phyloP scores from a whole-genome alignment of 1,140 invertebrate species.

The Diachasmimorpha longicaudata region DNA sequence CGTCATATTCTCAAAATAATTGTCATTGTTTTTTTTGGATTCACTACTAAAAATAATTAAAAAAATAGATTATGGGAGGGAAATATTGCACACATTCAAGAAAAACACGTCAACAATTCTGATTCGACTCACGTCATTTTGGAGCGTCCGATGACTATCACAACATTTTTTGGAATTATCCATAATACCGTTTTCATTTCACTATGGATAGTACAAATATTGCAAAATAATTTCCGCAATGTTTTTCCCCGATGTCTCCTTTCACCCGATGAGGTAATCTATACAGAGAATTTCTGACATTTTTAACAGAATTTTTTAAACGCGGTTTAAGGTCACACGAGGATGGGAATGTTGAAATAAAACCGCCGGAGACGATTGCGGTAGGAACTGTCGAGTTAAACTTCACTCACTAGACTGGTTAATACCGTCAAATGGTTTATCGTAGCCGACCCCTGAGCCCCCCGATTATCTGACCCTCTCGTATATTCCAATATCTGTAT shows the following conservation, averaged over 20 bases:
- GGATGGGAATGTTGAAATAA: not conserved
- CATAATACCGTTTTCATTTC: not conserved
- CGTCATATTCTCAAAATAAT: too few relatives aligned
- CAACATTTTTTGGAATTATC: not conserved
- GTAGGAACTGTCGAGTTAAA: not conserved
- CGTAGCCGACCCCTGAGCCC: not conserved
- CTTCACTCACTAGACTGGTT: not conserved
- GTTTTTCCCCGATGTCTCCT: too few relatives aligned
- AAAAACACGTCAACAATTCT: not conserved
- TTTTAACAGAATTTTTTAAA: too few relatives aligned
- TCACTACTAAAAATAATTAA: too few relatives aligned
- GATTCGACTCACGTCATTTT: not conserved
- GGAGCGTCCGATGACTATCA: not conserved
- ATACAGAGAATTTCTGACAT: too few relatives aligned
- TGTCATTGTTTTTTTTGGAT: too few relatives aligned
- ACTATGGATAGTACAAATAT: not conserved
- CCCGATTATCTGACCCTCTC: not conserved
- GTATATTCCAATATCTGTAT: not conserved
- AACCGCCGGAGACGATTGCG: not conserved
- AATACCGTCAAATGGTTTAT: not conserved
- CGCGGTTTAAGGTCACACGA: too few relatives aligned
- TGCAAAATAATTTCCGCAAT: too few relatives aligned
- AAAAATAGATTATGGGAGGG: too few relatives aligned
- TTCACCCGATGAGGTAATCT: too few relatives aligned
- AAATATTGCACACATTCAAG: not conserved